Evolutionary conservation across 2,113 vertebrate genomes (phyloP).

Genomic region (Prolemur simus): DNA sequence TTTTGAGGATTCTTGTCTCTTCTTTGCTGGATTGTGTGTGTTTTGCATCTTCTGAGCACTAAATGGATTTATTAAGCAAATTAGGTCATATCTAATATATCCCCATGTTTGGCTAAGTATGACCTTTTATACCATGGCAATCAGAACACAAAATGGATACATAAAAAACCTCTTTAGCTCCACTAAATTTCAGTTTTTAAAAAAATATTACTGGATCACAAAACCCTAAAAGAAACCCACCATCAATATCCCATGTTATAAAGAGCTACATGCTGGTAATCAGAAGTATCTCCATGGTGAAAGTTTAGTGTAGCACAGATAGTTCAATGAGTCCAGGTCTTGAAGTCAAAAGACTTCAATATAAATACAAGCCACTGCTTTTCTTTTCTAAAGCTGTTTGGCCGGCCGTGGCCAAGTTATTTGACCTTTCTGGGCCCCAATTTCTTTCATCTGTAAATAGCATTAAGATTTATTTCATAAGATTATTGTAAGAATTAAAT

Average conservation of each 20-base stretch:
- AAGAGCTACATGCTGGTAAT: not conserved
- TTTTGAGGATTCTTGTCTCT: constrained; percentile 38
- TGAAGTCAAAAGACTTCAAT: not conserved
- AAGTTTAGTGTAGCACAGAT: not conserved
- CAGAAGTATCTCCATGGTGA: not conserved
- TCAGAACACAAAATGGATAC: not conserved
- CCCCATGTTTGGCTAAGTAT: constrained; percentile 20
- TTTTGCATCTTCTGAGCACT: constrained; percentile 39
- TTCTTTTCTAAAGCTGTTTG: not conserved
- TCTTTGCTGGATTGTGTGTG: not conserved
- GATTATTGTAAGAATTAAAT: not conserved
- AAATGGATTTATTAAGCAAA: constrained; percentile 60
- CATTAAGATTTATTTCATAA: not conserved
- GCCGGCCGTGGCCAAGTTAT: not conserved
- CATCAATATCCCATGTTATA: not conserved
- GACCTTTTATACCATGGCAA: not conserved
- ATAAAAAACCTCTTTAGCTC: not conserved
- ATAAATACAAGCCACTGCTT: not conserved
- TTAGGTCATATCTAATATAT: constrained; percentile 1
- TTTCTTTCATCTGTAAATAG: not conserved
- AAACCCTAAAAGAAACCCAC: not conserved
- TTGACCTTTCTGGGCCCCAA: not conserved
- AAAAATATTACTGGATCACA: not conserved
- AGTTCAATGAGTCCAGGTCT: not conserved
- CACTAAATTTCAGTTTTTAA: not conserved